Evolutionary conservation across 2,113 vertebrate genomes (phyloP), one percentile per base, ranked within the genome.

Genomic region (Malurus melanocephalus): DNA sequence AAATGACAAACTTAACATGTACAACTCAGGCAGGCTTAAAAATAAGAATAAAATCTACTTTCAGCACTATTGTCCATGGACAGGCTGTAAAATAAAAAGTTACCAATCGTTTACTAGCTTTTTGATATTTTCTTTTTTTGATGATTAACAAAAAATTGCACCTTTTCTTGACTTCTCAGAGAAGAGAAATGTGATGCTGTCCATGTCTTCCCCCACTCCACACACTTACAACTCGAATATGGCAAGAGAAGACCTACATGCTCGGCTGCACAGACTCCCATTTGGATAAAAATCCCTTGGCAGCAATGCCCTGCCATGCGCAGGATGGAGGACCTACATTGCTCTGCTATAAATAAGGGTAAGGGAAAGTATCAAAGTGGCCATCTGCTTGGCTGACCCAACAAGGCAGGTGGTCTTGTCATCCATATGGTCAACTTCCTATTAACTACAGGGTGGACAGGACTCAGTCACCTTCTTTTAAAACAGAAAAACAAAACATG

Each of bases 351-450:
- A 77, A 93, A 90, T 22, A 65, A 67, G 43, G 13, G 20, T 66
- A 79, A 80, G 66, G 21, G 74, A 56, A 85, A 35, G n/a, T 42
- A 88, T 32, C 33, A 46, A 85, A 84, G 16, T 32, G 15, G 46
- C 80, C 88, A 89, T 92, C 89, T 93, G 85, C 85, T 86, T 75
- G 57, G 76, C 79, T 80, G 68, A 92, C 78, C 85, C 42, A 78
- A 5, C 10, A 67, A 65, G 28, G 14, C 76, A 93, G 88, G 85
- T 67, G 76, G 62, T 61, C 46, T 46, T 77, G 45, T 86, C 45
- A 55, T 30, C 80, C 82, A 80, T 85, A 80, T 86, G 85, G 80
- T 67, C 53, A 89, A 49, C 30, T 57, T 92, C 61, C 55, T 57
- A 49, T 56, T 68, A 77, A 52, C 45, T 60, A 72, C 13, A 71